Conservation (phyloP, 2,113 vertebrate genomes). For the Ictalurus furcatus region DNA sequence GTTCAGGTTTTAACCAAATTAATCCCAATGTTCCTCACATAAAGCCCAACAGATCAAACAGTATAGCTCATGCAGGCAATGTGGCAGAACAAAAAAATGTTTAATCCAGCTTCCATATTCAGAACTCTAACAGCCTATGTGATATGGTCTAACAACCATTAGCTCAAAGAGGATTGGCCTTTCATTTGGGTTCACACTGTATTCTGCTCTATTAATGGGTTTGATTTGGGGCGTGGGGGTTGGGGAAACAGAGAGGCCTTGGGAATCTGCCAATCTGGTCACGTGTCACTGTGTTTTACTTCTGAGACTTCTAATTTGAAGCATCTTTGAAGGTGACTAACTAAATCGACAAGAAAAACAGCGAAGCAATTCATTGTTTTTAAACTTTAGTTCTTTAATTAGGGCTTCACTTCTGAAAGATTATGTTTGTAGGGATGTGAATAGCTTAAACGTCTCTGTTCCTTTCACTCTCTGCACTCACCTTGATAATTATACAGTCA, state of each 20-base stretch:
- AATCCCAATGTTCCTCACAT: background rate
- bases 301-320: background rate
- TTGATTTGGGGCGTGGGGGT: background rate
- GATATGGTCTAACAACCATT: background rate
- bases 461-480: background rate
- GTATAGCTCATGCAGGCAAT: background rate
- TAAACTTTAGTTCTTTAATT: constrained; percentile 45
- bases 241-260: background rate
- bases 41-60: background rate
- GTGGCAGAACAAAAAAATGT: background rate
- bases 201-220: background rate
- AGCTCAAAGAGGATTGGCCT: background rate
- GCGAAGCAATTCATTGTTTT: constrained; percentile 51
- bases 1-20: background rate
- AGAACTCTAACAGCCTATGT: background rate
- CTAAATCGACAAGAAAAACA: constrained; percentile 13
- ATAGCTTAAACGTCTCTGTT: background rate
- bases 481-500: background rate
- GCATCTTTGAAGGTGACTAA: constrained; percentile 25
- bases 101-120: too few relatives aligned
- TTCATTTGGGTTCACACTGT: background rate
- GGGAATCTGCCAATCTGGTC: background rate
- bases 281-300: background rate
- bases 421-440: background rate
- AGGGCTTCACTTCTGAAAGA: constrained; percentile 29